These are phyloP conservation scores for Sphaerophoria taeniata DNA, from an alignment of 2,888 invertebrate genomes.

Conservation along the genomic window DNA sequence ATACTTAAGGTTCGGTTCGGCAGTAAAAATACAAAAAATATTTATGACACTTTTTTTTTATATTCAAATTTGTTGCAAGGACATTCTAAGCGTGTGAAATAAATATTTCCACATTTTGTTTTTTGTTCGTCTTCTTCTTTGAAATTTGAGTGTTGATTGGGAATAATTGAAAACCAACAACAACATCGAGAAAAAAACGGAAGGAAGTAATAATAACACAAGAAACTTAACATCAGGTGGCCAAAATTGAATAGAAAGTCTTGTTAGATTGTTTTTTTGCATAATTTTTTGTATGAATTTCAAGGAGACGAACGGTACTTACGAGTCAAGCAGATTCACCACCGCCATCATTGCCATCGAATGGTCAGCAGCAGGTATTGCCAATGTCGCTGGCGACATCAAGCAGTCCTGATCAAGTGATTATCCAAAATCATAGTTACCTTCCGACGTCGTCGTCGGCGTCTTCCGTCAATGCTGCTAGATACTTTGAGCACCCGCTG, in stretches of 20 bases:
- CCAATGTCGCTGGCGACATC: constrained; percentile 74
- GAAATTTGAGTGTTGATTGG: constrained; percentile 73
- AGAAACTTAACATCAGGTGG: constrained; percentile 60
- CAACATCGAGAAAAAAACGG: constrained; percentile 5
- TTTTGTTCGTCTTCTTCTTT: constrained; percentile 2
- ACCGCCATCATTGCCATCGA: constrained; percentile 75
- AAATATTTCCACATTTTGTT: constrained; percentile 27
- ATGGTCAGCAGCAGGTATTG: constrained; percentile 72
- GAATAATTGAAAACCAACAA: constrained; percentile 68
- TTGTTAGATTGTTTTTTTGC: constrained; percentile 38
- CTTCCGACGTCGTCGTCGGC: constrained; percentile 74
- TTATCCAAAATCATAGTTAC: constrained; percentile 75
- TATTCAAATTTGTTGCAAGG: constrained; percentile 64
- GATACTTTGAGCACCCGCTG: constrained; percentile 82
- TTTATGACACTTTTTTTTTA: constrained; percentile 64
- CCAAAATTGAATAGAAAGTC: constrained; percentile 44
- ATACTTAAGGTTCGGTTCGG: constrained; percentile 50
- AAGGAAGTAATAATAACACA: constrained; percentile 47
- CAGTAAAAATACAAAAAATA: constrained; percentile 31
- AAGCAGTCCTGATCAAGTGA: constrained; percentile 76
- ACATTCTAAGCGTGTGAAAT: constrained; percentile 63
- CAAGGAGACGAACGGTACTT: constrained; percentile 77
- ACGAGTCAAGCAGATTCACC: constrained; percentile 76
- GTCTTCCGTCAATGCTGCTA: constrained; percentile 54
- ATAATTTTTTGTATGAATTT: constrained; percentile 39